Base-by-base conservation (phyloP, 2,888 invertebrate genomes). In the Folsomia manolachei region DNA sequence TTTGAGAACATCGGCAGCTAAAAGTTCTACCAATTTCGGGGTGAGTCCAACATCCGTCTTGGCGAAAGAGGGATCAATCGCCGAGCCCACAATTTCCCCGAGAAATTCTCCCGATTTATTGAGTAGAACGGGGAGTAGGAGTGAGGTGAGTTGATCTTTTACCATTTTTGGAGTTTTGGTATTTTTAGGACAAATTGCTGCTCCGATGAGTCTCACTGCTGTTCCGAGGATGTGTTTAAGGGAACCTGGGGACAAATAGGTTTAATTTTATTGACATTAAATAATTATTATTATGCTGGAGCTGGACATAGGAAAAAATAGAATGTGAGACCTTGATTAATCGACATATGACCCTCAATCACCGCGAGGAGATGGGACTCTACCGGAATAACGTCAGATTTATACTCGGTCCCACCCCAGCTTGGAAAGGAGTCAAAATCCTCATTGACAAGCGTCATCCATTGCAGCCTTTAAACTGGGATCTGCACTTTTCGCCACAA, bases 311-410 rank as follows among this genome's bases (percentile, higher is more conserved):
- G 7, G 69, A 69, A 19, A 65, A 61, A 24, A 23, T 21, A 19
- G 21, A 21, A 52, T n/a, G 19, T 39, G 61, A 84, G 80, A 81
- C 88, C 86, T 11, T 90, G 90, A 18, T 91, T 83, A 1, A 88
- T 88, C 61, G 87, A 87, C 70, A 90, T 85, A 81, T 91, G 90
- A 26, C 88, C 87, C 76, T 87, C 88, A 51, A 93, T 88, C 2
- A 93, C 88, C 69, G 89, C 89, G n/a, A 92, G 86, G 1, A 93
- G 88, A 78, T 91, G 93, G 81, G 90, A 92, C 83, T 94, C 94
- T 0, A 91, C 90, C 18, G 94, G 93, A 77, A 94, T 90, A 52
- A 92, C 89, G 82, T 94, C 92, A 75, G 75, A 70, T 60, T 78
- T 79, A 39, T 73, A 79, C n/a, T 74, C 63, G 23, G 65, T 76